Conservation (phyloP, 1,140 invertebrate species). For the Lepeophtheirus salmonis region DNA sequence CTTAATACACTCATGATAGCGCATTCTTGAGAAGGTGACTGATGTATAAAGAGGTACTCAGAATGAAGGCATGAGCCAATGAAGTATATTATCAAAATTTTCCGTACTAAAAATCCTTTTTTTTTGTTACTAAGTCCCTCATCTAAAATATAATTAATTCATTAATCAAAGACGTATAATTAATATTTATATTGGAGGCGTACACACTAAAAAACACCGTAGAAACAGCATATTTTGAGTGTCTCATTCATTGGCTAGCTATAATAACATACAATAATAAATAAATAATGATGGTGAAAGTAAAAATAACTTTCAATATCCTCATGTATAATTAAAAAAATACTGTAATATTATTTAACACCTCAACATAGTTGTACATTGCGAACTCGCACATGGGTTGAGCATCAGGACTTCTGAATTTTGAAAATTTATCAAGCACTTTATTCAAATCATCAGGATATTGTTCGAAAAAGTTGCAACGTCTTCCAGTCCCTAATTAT, state of each 20-base stretch:
- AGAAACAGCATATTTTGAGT: no score
- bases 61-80: slow-evolving; percentile 43
- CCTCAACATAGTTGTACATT: slow-evolving; percentile 84
- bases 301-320: no score
- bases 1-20: slow-evolving; percentile 55
- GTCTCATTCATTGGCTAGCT: no score
- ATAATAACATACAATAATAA: no score
- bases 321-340: no score
- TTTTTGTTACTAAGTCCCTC: slow-evolving; percentile 68
- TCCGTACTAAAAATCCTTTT: slow-evolving; percentile 52
- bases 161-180: no score
- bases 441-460: slow-evolving; percentile 38
- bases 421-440: slow-evolving; percentile 50
- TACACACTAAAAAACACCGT: no score
- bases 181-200: no score
- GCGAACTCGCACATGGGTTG: slow-evolving; percentile 85
- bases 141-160: no score
- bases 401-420: slow-evolving; percentile 51
- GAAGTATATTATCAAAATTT: slow-evolving; percentile 62
- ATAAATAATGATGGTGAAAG: no score
- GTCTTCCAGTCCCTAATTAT: slow-evolving; percentile 69
- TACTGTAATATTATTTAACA: no score
- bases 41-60: slow-evolving; percentile 85
- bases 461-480: slow-evolving; percentile 50
- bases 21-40: slow-evolving; percentile 64